These are phyloP conservation scores for Gymnocheta viridis DNA, from an alignment of 2,888 invertebrate species.

Conservation along the genomic window DNA sequence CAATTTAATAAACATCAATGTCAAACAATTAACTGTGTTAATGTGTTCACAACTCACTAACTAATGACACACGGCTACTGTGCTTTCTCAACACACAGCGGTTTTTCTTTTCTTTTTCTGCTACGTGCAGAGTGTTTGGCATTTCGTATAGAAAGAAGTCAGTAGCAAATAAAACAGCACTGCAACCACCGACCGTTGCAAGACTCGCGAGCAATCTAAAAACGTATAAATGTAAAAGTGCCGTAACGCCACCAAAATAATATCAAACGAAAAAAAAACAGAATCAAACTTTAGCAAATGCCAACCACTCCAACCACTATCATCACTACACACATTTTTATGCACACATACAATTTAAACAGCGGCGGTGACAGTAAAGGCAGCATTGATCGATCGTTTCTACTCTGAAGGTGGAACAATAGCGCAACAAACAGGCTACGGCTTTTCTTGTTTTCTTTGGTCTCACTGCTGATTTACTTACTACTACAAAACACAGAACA, in stretches of 20 bases:
- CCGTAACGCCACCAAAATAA: conserved; percentile 75
- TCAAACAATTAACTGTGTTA: conserved; percentile 45
- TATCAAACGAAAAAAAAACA: conserved; percentile 19
- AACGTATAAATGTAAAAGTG: conserved; percentile 74
- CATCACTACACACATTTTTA: not conserved
- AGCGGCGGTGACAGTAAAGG: conserved; percentile 56
- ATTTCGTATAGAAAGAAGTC: conserved; percentile 33
- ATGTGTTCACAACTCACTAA: conserved; percentile 59
- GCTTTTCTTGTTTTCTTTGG: conserved; percentile 61
- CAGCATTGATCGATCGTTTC: conserved; percentile 65
- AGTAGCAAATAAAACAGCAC: conserved; percentile 59
- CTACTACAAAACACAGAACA: conserved; percentile 9
- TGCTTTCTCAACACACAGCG: conserved; percentile 40
- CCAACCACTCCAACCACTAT: conserved; percentile 41
- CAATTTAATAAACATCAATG: conserved; percentile 16
- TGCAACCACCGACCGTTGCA: conserved; percentile 74
- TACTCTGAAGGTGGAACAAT: conserved; percentile 72
- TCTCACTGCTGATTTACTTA: conserved; percentile 30
- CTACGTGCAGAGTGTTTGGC: conserved; percentile 26
- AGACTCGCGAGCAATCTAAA: conserved; percentile 70
- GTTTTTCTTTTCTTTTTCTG: conserved; percentile 39
- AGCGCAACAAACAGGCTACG: conserved; percentile 73
- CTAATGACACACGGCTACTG: conserved; percentile 60
- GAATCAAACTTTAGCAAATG: conserved; percentile 33
- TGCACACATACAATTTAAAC: not conserved